Evolutionary conservation across 2,797 vertebrate genomes (phyloP).

Genomic region (Notamacropus eugenii): DNA sequence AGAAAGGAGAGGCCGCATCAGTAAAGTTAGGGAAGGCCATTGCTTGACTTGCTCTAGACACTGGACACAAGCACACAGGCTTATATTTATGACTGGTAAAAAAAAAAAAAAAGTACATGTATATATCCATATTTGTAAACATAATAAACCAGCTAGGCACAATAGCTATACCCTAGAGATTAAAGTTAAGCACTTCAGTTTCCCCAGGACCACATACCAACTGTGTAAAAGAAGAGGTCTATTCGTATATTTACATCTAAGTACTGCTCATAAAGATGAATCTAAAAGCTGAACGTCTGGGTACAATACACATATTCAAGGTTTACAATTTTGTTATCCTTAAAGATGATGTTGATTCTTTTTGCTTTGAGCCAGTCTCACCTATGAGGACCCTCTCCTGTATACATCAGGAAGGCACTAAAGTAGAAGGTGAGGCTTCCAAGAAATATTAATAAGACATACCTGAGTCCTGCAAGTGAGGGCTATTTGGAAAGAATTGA

Average conservation of each 20-base stretch:
- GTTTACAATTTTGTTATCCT: slow-evolving; percentile 7
- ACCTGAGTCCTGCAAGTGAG: background rate
- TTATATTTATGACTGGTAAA: slow-evolving; percentile 33
- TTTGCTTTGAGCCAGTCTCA: background rate
- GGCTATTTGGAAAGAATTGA: background rate
- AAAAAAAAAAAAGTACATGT: background rate
- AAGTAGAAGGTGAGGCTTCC: background rate
- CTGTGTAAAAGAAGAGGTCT: background rate
- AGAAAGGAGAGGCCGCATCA: background rate
- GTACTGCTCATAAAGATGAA: background rate
- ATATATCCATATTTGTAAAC: slow-evolving; percentile 5
- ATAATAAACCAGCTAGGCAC: background rate
- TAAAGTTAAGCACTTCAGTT: background rate
- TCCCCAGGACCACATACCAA: background rate
- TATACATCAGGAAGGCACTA: slow-evolving; percentile 6
- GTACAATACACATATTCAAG: slow-evolving; percentile 5
- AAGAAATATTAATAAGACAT: slow-evolving; percentile 12
- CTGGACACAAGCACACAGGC: background rate
- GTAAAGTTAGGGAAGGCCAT: background rate
- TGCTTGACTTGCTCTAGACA: background rate
- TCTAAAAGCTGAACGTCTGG: background rate
- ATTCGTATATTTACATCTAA: background rate
- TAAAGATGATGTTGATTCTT: slow-evolving; percentile 16
- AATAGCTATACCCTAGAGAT: background rate
- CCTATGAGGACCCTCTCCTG: slow-evolving; percentile 6